Conservation (phyloP, 2,888 invertebrate species). For the Petrolisthes manimaculis region DNA sequence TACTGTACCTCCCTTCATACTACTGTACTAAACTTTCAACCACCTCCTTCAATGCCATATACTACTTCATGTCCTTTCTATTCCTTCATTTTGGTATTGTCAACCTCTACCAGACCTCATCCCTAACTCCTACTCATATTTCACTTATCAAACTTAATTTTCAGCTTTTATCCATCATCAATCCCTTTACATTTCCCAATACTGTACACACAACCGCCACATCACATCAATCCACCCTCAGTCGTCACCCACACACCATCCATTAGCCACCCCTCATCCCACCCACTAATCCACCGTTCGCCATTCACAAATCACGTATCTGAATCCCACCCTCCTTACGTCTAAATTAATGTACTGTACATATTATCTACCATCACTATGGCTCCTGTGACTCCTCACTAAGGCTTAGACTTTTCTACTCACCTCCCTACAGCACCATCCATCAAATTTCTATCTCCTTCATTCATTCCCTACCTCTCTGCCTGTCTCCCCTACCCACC, state of each 20-base stretch:
- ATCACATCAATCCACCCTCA: no score
- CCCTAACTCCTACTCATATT: background rate
- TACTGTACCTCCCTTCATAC: background rate
- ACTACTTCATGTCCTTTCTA: background rate
- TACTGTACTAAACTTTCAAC: background rate
- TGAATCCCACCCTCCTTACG: background rate
- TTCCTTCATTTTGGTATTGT: background rate
- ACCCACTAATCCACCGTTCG: no score
- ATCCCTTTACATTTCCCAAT: no score
- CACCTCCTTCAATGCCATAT: background rate
- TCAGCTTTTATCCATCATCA: no score
- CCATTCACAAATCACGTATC: no score
- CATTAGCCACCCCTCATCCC: no score
- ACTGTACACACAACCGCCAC: no score
- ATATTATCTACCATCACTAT: background rate
- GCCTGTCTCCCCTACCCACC: background rate
- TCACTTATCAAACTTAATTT: background rate
- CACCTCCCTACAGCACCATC: background rate
- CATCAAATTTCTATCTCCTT: background rate
- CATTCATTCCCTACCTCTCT: background rate
- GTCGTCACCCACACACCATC: no score
- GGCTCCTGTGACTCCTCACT: background rate
- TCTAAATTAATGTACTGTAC: background rate
- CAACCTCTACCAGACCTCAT: conserved; percentile 5
- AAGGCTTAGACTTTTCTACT: background rate